Percentiles rank a stretch among this genome's conserved stretches.
These are phyloP conservation scores for Erythrolamprus reginae DNA, from an alignment of 2,113 vertebrate genomes.

Conservation along the genomic window DNA sequence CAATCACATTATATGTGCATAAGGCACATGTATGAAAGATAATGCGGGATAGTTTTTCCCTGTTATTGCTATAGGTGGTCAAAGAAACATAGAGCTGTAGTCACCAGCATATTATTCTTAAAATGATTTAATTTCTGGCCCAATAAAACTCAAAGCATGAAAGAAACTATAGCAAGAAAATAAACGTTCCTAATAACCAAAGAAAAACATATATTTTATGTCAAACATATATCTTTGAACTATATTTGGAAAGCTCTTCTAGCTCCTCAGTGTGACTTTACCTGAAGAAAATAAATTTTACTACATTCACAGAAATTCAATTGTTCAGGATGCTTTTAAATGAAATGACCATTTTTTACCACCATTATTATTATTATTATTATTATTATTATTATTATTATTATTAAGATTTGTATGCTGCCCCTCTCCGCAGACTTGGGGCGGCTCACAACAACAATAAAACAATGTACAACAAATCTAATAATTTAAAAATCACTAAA, in stretches of 20 bases:
- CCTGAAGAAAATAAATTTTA: neutral
- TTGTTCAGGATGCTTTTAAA: neutral
- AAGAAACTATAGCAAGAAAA: neutral
- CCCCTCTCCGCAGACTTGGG: too few relatives aligned
- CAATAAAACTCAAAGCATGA: neutral
- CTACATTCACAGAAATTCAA: neutral
- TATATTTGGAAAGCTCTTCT: neutral
- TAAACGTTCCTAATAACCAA: neutral
- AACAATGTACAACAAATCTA: too few relatives aligned
- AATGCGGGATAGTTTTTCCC: neutral
- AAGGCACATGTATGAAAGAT: neutral
- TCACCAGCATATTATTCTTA: neutral
- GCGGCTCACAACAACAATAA: too few relatives aligned
- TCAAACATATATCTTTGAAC: neutral
- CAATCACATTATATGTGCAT: neutral
- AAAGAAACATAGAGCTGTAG: neutral
- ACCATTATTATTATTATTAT: too few relatives aligned
- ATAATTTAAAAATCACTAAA: too few relatives aligned
- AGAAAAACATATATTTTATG: neutral
- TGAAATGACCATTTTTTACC: neutral
- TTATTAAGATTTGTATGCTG: too few relatives aligned
- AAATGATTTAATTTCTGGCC: neutral
- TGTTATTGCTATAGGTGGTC: neutral
- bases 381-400: too few relatives aligned
- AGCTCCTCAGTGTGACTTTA: neutral